Base-by-base conservation (phyloP, 2,888 invertebrate species). In the Rapana venosa region DNA sequence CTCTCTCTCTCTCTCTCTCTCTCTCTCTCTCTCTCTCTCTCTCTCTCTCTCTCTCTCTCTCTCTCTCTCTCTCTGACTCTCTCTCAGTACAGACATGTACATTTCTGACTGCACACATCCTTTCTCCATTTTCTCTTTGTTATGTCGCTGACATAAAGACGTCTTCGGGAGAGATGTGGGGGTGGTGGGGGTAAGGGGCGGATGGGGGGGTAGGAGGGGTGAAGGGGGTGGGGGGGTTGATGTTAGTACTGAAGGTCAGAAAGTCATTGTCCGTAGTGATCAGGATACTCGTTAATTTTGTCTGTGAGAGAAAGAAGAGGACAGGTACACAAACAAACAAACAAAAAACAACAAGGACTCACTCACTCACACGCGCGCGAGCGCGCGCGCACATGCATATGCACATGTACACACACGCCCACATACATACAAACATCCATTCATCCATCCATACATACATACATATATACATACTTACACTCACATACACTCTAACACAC, bases 21-120 rank as follows among this genome's bases (percentile, higher is more conserved):
- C 66, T 66, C 66, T 66, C 66, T 66, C 66, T 66, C 66, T 66
- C 66, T 66, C 66, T 66, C 66, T 66, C 66, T 66, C 66, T 66
- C 66, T 66, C 66, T 66, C 66, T 61, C 66, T 66, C 66, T 66
- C 66, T 66, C 66, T 66, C 66, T 66, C 66, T 66, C 66, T 66
- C 66, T 66, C 66, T 66, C 66, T 66, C 66, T 66, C 66, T 66
- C 66, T 66, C 66, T 66, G 1, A 5, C 47, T 47, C 47, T 47
- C 47, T 47, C 47, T 47, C 47, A 47, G 47, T 47, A 47, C 8
- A 47, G 47, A 2, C 8, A 47, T 47, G 8, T 47, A 47, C 8
- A 47, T 47, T 66, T 13, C 66, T 13, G 5, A 26, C 26, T 22
- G 66, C 66, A 22, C 26, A 22, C 26, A 2, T 6, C 26, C 2